These are phyloP conservation scores for Lasioglossum zephyrum DNA, from an alignment of 2,888 invertebrate genomes.

Conservation along the genomic window DNA sequence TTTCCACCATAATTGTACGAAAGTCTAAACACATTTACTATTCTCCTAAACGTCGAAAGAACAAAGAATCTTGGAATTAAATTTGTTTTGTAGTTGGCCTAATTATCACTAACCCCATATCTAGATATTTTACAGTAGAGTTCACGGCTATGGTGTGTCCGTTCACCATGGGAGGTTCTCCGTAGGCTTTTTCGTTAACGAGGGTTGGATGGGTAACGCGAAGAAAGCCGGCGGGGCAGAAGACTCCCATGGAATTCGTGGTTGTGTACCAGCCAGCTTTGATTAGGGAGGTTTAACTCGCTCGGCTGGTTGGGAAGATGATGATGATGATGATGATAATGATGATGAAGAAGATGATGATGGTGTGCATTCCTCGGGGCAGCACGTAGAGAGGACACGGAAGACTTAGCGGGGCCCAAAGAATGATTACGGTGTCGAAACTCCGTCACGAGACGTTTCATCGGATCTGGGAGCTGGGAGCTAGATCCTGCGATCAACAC, in stretches of 20 bases:
- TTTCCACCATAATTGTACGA: background rate
- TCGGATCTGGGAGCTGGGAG: constrained; percentile 22
- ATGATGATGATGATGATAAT: constrained; percentile 12
- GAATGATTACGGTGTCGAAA: constrained; percentile 48
- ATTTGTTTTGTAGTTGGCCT: background rate
- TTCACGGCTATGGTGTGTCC: constrained; percentile 47
- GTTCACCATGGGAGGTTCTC: constrained; percentile 52
- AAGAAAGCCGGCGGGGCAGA: background rate
- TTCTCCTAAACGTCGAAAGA: background rate
- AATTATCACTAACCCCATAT: background rate
- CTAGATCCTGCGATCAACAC: constrained; percentile 57
- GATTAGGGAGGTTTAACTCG: constrained; percentile 54
- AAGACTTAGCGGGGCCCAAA: constrained; percentile 8
- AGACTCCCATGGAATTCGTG: constrained; percentile 48
- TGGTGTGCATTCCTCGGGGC: constrained; percentile 60
- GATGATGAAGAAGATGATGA: constrained; percentile 46
- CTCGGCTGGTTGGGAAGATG: constrained; percentile 27
- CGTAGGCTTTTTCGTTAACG: constrained; percentile 54
- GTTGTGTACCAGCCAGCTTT: constrained; percentile 41
- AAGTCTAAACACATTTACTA: background rate
- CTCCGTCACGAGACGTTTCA: constrained; percentile 37
- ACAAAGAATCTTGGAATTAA: background rate
- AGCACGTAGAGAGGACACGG: constrained; percentile 14
- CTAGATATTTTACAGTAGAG: background rate
- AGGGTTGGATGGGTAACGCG: constrained; percentile 38